Evolutionary conservation across 2,797 vertebrate genomes (phyloP).

Genomic region (Loris lydekkerianus): DNA sequence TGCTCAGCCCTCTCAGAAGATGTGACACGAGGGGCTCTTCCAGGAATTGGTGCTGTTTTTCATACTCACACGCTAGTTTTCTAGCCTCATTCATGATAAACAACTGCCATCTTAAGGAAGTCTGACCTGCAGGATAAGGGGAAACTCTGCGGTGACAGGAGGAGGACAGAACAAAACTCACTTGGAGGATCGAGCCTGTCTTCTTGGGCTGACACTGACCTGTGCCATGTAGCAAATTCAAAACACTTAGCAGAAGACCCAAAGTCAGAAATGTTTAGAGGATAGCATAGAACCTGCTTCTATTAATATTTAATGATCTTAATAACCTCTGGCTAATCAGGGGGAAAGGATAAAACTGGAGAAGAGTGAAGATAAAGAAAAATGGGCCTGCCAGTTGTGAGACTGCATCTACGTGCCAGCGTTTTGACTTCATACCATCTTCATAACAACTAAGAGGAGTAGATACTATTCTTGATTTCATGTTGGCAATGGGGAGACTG

Average conservation of each 20-base stretch:
- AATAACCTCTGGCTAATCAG: not conserved
- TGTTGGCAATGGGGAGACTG: not conserved
- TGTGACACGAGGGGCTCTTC: not conserved
- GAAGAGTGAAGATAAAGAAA: not conserved
- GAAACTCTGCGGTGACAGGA: not conserved
- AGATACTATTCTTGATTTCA: not conserved
- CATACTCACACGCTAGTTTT: not conserved
- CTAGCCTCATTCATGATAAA: not conserved
- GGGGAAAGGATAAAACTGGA: not conserved
- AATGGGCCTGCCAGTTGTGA: not conserved
- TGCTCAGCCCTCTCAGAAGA: not conserved
- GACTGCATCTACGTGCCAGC: not conserved
- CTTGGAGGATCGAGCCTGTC: not conserved
- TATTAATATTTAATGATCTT: not conserved
- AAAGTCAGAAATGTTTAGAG: slow-evolving; percentile 18
- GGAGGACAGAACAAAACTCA: not conserved
- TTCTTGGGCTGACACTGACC: not conserved
- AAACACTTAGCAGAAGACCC: not conserved
- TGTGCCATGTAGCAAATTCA: not conserved
- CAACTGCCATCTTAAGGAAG: slow-evolving; percentile 2
- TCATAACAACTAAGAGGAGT: not conserved
- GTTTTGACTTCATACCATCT: not conserved
- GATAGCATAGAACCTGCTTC: not conserved
- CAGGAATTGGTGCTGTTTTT: not conserved
- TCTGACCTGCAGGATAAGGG: not conserved